Evolutionary conservation across 2,888 invertebrate genomes (phyloP), one percentile per base, ranked within the genome.

Genomic region (Dysmachus trigonus): DNA sequence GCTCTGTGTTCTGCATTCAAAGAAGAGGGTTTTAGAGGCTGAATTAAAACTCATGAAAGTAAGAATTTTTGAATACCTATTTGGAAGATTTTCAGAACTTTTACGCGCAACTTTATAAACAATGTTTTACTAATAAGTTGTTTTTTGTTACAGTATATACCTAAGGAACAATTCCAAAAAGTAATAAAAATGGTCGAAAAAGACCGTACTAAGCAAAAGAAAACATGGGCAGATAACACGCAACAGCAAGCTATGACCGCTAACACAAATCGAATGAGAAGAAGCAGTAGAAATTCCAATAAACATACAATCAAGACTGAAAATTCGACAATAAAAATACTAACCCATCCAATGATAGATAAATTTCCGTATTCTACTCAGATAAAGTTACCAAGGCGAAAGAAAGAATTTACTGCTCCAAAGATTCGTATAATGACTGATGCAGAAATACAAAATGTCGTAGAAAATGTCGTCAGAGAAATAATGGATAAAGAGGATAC

Each of bases 381-480:
- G 18, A 0, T 0, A 22, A 41, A 0, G 31, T n/a, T 15, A 8
- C 47, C 22, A 18, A 62, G 8, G 27, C 8, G 13, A 7, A 38
- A 76, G 22, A 38, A 10, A 8, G 31, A 74, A 15, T 73, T 0
- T 41, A 1, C 10, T 8, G 18, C 18, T 7, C 85, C 87, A 41
- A 77, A 53, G 31, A 35, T 87, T 73, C 86, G 87, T 5, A 33
- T 87, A 8, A 85, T 88, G 86, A 86, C 86, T 10, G 88, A 88
- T 18, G 83, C 73, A 10, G 87, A 88, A 81, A 87, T 88, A 8
- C 76, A 86, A 35, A 86, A 86, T 73, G 86, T 87, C 27, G 86
- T 88, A 7, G 88, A 88, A 76, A 77, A 10, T 41, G 88, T 86
- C 3, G 86, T 87, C 31, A 85, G 76, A 74, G 87, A 87, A 62